phyloP scores from a whole-genome alignment of 2,888 invertebrate species.

The Cephus pygmeus region DNA sequence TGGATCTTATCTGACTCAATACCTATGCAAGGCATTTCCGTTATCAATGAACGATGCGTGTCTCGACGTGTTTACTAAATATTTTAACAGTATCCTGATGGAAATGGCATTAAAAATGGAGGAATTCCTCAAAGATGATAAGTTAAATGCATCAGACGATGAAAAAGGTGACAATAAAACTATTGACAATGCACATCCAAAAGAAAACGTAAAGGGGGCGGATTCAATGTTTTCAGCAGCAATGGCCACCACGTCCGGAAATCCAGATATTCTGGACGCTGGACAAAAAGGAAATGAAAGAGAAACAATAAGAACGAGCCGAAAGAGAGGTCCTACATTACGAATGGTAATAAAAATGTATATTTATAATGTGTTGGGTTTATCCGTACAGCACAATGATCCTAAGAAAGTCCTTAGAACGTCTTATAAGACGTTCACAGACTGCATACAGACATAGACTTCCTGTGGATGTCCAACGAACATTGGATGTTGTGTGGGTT shows the following conservation, averaged over 20 bases:
- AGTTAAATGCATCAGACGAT: background rate
- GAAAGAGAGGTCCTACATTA: background rate
- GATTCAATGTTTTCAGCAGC: background rate
- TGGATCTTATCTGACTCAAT: constrained; percentile 34
- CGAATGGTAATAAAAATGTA: background rate
- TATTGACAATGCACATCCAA: background rate
- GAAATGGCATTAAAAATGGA: constrained; percentile 42
- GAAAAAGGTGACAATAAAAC: background rate
- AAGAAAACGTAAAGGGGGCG: background rate
- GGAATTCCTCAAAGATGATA: constrained; percentile 29
- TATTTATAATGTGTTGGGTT: background rate
- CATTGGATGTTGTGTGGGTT: background rate
- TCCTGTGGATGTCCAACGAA: background rate
- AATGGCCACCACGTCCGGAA: background rate
- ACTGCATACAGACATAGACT: background rate
- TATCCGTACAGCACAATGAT: background rate
- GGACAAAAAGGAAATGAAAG: background rate
- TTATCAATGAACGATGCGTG: constrained; percentile 31
- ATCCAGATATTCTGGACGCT: background rate
- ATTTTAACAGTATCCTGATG: constrained; percentile 38
- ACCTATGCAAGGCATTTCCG: constrained; percentile 39
- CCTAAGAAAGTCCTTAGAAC: background rate
- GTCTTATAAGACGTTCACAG: background rate
- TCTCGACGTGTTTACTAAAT: constrained; percentile 33
- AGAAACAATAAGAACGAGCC: background rate